A percentile compares a stretch with the other conserved stretches of the same genome.
Evolutionary conservation across 1,140 invertebrate species (phyloP).

Genomic region (Achroia grisella): DNA sequence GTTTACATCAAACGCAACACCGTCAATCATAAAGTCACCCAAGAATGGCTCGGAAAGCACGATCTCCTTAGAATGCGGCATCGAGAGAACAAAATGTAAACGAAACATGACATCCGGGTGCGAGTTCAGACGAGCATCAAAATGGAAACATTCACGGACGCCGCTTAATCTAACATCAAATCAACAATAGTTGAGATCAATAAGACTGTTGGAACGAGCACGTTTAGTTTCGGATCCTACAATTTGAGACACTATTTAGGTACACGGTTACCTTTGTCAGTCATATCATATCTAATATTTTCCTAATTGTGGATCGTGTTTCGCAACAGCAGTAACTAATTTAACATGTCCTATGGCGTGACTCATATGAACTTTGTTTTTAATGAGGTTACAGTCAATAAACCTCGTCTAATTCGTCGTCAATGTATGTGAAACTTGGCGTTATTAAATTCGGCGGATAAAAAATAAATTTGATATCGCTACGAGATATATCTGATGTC

Average conservation of each 20-base stretch:
- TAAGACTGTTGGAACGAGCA: conserved; percentile 36
- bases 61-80: conserved; percentile 27
- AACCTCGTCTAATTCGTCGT: conserved; percentile 5
- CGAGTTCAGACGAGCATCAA: conserved; percentile 46
- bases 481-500: no score
- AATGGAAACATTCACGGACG: conserved; percentile 51
- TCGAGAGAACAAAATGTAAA: conserved; percentile 44
- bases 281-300: conserved; percentile 13
- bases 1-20: conserved; percentile 5
- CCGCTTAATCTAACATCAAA: conserved; percentile 49
- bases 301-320: conserved; percentile 14
- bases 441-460: no score
- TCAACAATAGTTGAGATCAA: conserved; percentile 20
- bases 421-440: no score
- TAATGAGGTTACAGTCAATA: conserved; percentile 29
- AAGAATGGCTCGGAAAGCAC: conserved; percentile 21
- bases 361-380: conserved; percentile 31
- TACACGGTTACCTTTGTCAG: no score
- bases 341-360: conserved; percentile 20
- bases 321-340: conserved; percentile 5
- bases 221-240: conserved; percentile 41
- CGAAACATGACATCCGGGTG: conserved; percentile 58
- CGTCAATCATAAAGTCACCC: conserved; percentile 31
- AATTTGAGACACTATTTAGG: conserved; percentile 15
- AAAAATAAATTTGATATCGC: no score